Conservation (phyloP, 2,797 vertebrate genomes). For the Crenuchus spilurus region DNA sequence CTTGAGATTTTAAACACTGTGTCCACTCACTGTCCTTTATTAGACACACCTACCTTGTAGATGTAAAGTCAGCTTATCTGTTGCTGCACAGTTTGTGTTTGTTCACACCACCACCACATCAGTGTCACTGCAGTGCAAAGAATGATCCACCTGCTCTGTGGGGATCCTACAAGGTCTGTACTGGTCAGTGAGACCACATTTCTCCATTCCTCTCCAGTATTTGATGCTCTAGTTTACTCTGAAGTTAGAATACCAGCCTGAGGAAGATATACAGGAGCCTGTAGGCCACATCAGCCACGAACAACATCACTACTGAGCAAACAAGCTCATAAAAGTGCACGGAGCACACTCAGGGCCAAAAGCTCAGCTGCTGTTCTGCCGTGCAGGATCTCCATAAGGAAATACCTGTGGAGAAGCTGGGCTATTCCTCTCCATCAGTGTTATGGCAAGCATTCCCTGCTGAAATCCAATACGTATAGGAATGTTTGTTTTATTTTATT, state of each 20-base stretch:
- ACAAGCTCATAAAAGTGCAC: constrained; percentile 47
- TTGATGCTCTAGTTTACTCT: not conserved
- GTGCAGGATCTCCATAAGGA: constrained; percentile 44
- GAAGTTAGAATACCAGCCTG: constrained; percentile 1
- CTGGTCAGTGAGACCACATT: no score
- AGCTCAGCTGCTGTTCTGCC: constrained; percentile 38
- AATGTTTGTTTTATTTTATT: constrained; percentile 38
- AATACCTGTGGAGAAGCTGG: constrained; percentile 51
- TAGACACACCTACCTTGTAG: no score
- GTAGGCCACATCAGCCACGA: constrained; percentile 48
- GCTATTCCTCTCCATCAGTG: constrained; percentile 35
- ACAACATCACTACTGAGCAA: constrained; percentile 43
- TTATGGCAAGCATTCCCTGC: constrained; percentile 37
- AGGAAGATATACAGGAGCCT: constrained; percentile 36
- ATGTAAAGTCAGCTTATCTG: no score
- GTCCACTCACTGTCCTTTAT: no score
- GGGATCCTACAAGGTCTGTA: no score
- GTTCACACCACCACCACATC: no score
- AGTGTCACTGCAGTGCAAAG: no score
- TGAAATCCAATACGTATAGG: constrained; percentile 32
- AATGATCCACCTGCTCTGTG: no score
- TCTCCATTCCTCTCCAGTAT: not conserved
- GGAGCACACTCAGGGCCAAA: constrained; percentile 30
- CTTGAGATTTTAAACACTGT: no score
- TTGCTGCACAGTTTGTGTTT: no score